Base-by-base conservation (phyloP, 2,113 vertebrate species). In the Corythornis madagascariensis region DNA sequence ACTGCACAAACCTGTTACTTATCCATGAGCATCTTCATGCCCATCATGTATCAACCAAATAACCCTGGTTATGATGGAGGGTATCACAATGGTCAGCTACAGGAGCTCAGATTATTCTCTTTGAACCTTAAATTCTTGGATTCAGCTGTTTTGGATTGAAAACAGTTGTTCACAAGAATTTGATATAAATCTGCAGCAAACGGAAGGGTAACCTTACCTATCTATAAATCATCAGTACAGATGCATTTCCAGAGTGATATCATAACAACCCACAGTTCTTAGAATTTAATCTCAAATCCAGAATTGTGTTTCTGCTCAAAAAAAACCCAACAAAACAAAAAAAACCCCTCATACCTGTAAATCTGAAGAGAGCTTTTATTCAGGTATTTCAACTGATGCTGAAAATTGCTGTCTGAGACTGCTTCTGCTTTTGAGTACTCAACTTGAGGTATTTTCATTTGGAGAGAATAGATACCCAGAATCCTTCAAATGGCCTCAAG, bases 231-330 rank as follows among this genome's bases (percentile, higher is more conserved):
- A 50, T 59, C 71, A 53, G 28, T 38, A 70, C n/a, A 69, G 78
- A 82, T 61, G 59, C 55, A 80, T 91, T 91, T 95, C 84, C 82
- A 96, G 56, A 83, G 67, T 1, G 0, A 31, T 11, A n/a, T 9
- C 2, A 3, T 43, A 89, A 72, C 40, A 72, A 24, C 45, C 24
- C 55, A 57, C 71, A 73, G 60, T 94, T 95, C 91, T 85, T 73
- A 95, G 94, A 95, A 94, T 83, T 82, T 73, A 22, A 57, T 69
- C 84, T 92, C 66, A 76, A 83, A 72, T 85, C 50, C 94, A 87
- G 89, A 92, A 66, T 12, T 75, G 33, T 76, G 48, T 72, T 73
- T 84, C 56, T 50, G 63, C 50, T 69, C 35, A 69, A 67, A 81
- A 81, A 84, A 78, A 20, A 26, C 21, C 10, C 21, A 38, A 38